These are phyloP conservation scores for Cyclophora punctaria DNA, from an alignment of 2,888 invertebrate genomes.

Conservation along the genomic window DNA sequence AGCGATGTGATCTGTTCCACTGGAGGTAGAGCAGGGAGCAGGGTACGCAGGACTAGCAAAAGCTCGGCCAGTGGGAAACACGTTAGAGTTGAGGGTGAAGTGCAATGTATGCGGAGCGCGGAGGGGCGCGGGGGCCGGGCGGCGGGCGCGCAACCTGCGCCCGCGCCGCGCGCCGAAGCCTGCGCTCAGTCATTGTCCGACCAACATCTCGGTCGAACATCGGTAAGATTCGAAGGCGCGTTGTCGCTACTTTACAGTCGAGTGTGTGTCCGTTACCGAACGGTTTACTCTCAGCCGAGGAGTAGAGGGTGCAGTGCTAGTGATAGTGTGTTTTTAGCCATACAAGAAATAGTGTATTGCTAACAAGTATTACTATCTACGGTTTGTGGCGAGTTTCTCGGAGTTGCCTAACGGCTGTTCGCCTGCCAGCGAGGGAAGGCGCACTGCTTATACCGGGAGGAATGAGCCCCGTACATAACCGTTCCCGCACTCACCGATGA, in stretches of 20 bases:
- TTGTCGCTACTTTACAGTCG: constrained; percentile 61
- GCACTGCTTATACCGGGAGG: constrained; percentile 66
- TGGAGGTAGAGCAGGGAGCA: too few relatives aligned
- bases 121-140: constrained; percentile 23
- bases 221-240: constrained; percentile 47
- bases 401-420: constrained; percentile 67
- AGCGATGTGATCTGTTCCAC: constrained; percentile 26
- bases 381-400: constrained; percentile 56
- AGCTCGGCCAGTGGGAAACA: constrained; percentile 52
- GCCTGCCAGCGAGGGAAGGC: constrained; percentile 69
- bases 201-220: constrained; percentile 63
- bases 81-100: constrained; percentile 37
- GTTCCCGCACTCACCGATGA: constrained; percentile 71
- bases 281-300: constrained; percentile 55
- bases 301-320: constrained; percentile 65
- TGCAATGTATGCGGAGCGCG: constrained; percentile 23
- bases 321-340: constrained; percentile 72
- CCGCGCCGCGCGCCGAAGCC: constrained; percentile 31
- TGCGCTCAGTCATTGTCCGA: constrained; percentile 69
- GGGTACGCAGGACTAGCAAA: constrained; percentile 46
- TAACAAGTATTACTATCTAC: constrained; percentile 59
- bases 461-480: constrained; percentile 72
- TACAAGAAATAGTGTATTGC: constrained; percentile 70
- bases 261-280: constrained; percentile 61
- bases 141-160: constrained; percentile 19